phyloP scores from a whole-genome alignment of 2,113 vertebrate genomes.

The Percopsis transmontana region DNA sequence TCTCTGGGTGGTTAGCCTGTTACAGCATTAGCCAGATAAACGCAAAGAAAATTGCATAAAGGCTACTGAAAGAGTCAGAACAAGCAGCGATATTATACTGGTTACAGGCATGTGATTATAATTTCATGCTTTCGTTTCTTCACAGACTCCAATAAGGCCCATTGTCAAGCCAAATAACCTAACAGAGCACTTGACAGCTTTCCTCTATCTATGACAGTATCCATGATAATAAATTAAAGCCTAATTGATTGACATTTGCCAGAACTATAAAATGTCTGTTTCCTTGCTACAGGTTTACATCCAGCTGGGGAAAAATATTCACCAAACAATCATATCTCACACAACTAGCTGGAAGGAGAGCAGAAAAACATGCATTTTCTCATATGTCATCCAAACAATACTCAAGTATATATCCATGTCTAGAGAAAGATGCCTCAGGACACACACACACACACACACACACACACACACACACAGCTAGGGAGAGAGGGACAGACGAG shows the following conservation, averaged over 20 bases:
- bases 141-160: constrained; percentile 10
- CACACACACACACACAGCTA: neutral
- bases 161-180: constrained; percentile 5
- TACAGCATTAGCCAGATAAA: constrained; percentile 31
- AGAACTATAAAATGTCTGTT: neutral
- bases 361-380: neutral
- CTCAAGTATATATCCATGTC: constrained; percentile 1
- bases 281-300: neutral
- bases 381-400: constrained; percentile 6
- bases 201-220: neutral
- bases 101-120: constrained; percentile 23
- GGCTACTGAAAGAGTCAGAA: constrained; percentile 9
- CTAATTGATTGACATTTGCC: constrained; percentile 2
- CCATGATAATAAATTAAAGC: constrained; percentile 1
- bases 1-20: constrained; percentile 10
- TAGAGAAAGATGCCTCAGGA: constrained; percentile 12
- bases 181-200: constrained; percentile 3
- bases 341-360: constrained; percentile 16
- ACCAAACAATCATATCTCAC: constrained; percentile 9
- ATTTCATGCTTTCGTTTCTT: constrained; percentile 31
- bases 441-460: neutral
- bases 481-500: neutral
- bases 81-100: neutral
- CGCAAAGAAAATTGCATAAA: constrained; percentile 8
- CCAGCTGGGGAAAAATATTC: neutral